phyloP scores from a whole-genome alignment of 2,797 vertebrate species.

The Sarcoramphus papa region DNA sequence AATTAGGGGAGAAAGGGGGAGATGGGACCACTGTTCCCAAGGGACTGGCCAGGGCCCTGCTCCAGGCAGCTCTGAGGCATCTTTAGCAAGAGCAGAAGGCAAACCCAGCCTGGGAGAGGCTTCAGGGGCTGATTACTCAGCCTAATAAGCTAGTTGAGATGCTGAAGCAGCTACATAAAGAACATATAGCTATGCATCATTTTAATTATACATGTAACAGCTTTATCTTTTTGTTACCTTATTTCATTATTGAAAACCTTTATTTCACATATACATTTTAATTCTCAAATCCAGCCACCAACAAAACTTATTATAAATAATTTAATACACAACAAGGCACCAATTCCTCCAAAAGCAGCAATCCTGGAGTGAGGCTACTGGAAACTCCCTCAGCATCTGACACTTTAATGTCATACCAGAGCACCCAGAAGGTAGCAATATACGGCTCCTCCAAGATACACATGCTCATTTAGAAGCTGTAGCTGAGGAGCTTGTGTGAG shows the following conservation, averaged over 20 bases:
- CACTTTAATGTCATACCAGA: neutral
- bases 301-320: neutral
- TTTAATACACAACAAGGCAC: neutral
- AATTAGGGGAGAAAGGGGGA: neutral
- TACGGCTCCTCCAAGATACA: neutral
- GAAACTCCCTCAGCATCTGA: neutral
- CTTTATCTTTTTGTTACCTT: conserved; percentile 16
- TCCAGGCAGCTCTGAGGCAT: neutral
- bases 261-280: neutral
- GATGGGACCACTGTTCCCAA: neutral
- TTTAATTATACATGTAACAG: conserved; percentile 32
- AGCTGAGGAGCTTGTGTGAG: neutral
- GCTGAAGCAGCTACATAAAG: neutral
- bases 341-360: neutral
- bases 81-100: neutral
- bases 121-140: neutral
- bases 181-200: neutral
- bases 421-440: neutral
- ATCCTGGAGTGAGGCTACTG: neutral
- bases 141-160: neutral
- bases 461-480: neutral
- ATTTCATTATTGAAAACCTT: conserved; percentile 44
- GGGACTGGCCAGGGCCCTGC: neutral
- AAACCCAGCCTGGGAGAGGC: neutral
- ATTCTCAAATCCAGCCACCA: neutral